Conservation (phyloP, 2,888 invertebrate genomes). For the Drosophila seclusa region DNA sequence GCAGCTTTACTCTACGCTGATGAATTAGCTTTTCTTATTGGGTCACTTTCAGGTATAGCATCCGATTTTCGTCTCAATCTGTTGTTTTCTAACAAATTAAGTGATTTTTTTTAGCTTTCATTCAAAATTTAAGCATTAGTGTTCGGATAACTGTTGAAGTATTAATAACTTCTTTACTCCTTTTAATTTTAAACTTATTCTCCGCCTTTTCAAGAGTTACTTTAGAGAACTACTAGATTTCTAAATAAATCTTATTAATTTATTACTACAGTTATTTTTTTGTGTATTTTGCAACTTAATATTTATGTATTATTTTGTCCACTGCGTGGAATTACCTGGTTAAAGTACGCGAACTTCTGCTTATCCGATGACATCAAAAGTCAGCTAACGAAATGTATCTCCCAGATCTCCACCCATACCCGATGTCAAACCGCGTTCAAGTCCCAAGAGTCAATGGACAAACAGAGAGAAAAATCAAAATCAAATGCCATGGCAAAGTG, state of each 20-base stretch:
- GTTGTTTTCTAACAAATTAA: background rate
- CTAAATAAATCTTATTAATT: background rate
- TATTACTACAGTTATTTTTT: background rate
- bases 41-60: background rate
- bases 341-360: conserved; percentile 18
- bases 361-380: conserved; percentile 75
- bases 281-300: background rate
- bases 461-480: conserved; percentile 74
- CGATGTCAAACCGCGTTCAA: conserved; percentile 23
- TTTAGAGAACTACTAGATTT: background rate
- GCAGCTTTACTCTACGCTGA: conserved; percentile 20
- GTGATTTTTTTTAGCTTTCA: background rate
- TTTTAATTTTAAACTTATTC: background rate
- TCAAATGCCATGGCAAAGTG: conserved; percentile 83
- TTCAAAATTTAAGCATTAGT: background rate
- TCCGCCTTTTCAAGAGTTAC: accelerated
- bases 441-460: conserved; percentile 54
- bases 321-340: conserved; percentile 19
- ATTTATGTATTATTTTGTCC: background rate
- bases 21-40: conserved; percentile 39
- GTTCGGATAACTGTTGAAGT: background rate
- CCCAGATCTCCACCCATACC: conserved; percentile 33
- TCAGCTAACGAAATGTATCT: conserved; percentile 55
- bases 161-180: background rate
- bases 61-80: background rate